Evolutionary conservation across 2,797 vertebrate genomes (phyloP), one percentile per base, ranked within the genome.

Genomic region (Cyprinella venusta): DNA sequence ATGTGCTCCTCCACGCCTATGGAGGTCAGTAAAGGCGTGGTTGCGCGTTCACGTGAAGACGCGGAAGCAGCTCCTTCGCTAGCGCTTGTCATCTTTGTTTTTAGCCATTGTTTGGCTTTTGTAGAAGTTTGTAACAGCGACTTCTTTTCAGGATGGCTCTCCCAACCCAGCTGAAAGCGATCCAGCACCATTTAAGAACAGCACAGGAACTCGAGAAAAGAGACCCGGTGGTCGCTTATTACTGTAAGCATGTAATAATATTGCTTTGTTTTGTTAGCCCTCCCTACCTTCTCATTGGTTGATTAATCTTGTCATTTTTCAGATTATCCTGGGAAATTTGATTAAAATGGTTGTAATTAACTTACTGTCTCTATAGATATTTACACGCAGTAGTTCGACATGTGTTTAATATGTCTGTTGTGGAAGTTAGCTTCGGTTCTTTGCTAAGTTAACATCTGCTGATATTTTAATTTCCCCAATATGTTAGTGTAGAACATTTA

Each of bases 151-250:
- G 4, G 64, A 97, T 98, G 97, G 95, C 94, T 68, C 30, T 96
- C 0, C 97, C 97, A 1, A 67, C 92, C 0, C 96, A 96, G 89
- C 93, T 99, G 88, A 96, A 93, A 90, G 80, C 94, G 86, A 91
- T 99, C 86, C 97, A 98, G 92, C 97, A 99, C 88, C 92, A 97
- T 89, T 90, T 98, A 89, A 94, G 96, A 87, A 97, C 97, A n/a
- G 98, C 96, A 0, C 96, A 97, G 94, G 98, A 99, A 72, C 97
- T 98, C 18, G 97, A 99, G 26, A 95, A 94, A 50, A 93, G 98
- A 75, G 97, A 99, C 88, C 96, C 98, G 2, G 98, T 98, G 67
- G 96, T 98, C 83, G 91, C 97, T 4, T 99, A 99, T 88, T 99
- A 98, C 94, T 99, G 98, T 99, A 87, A 98, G 97, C 97, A 9